Evolutionary conservation across 2,888 invertebrate genomes (phyloP).

Genomic region (Carterocephalus palaemon): DNA sequence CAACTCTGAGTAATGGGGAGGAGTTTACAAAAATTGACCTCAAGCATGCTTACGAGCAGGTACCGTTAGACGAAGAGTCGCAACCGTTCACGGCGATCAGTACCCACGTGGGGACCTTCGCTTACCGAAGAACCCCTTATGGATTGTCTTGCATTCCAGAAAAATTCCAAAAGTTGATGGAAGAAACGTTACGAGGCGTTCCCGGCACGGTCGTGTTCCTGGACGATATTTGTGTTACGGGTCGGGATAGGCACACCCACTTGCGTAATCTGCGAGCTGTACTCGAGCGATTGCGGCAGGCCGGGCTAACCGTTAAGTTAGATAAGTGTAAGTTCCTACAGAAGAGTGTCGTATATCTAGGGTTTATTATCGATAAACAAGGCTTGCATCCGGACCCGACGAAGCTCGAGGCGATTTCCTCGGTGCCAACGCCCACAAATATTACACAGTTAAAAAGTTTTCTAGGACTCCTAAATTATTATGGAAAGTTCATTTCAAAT

Average conservation of each 20-base stretch:
- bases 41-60: slow-evolving; percentile 1
- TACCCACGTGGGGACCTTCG: slow-evolving; percentile 28
- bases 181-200: slow-evolving; percentile 27
- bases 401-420: slow-evolving; percentile 1
- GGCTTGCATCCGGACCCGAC: not conserved
- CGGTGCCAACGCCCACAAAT: slow-evolving; percentile 26
- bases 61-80: slow-evolving; percentile 21
- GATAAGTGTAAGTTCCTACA: not conserved
- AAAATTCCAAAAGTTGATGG: slow-evolving; percentile 28
- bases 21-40: slow-evolving; percentile 21
- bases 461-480: slow-evolving; percentile 30
- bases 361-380: not conserved
- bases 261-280: slow-evolving; percentile 31
- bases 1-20: not conserved
- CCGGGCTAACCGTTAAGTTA: slow-evolving; percentile 26
- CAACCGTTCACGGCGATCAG: slow-evolving; percentile 27
- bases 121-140: slow-evolving; percentile 24
- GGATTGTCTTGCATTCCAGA: slow-evolving; percentile 24
- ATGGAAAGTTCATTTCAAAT: slow-evolving; percentile 30
- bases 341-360: not conserved
- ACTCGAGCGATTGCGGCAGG: slow-evolving; percentile 25
- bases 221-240: slow-evolving; percentile 31
- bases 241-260: slow-evolving; percentile 21
- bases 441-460: slow-evolving; percentile 29
- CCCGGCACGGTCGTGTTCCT: slow-evolving; percentile 25